Conservation (phyloP, 2,797 vertebrate genomes). For the Periophthalmus magnuspinnatus region DNA sequence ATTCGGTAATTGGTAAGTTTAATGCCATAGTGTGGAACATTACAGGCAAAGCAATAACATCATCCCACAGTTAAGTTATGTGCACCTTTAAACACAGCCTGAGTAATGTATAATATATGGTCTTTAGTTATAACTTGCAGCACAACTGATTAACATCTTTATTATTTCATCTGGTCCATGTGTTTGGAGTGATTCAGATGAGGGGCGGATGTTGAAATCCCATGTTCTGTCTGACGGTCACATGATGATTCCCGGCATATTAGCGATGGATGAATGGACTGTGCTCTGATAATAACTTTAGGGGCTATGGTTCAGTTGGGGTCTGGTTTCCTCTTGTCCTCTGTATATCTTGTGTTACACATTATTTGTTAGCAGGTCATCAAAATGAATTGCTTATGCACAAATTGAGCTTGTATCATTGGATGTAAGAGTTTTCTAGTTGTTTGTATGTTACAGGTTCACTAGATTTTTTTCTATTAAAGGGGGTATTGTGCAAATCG, state of each 20-base stretch:
- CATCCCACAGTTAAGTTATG: too few relatives aligned
- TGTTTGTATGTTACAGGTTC: too few relatives aligned
- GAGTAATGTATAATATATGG: too few relatives aligned
- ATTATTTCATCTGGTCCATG: too few relatives aligned
- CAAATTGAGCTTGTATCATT: neutral
- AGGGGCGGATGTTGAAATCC: neutral
- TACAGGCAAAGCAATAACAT: too few relatives aligned
- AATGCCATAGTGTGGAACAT: too few relatives aligned
- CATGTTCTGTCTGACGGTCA: constrained; percentile 5
- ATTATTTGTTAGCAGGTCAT: neutral
- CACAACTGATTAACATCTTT: too few relatives aligned
- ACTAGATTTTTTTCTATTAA: too few relatives aligned
- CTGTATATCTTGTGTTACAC: neutral
- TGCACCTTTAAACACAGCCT: too few relatives aligned
- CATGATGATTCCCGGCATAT: neutral
- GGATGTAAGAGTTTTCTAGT: neutral
- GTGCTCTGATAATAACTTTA: neutral
- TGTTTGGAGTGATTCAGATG: neutral
- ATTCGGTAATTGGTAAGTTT: too few relatives aligned
- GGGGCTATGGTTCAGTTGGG: neutral
- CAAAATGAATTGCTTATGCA: neutral
- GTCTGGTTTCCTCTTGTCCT: neutral
- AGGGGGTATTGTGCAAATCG: too few relatives aligned
- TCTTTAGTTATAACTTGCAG: too few relatives aligned
- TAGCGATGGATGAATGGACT: constrained; percentile 5